phyloP scores from a whole-genome alignment of 2,888 invertebrate genomes.

The Heliconius sara region DNA sequence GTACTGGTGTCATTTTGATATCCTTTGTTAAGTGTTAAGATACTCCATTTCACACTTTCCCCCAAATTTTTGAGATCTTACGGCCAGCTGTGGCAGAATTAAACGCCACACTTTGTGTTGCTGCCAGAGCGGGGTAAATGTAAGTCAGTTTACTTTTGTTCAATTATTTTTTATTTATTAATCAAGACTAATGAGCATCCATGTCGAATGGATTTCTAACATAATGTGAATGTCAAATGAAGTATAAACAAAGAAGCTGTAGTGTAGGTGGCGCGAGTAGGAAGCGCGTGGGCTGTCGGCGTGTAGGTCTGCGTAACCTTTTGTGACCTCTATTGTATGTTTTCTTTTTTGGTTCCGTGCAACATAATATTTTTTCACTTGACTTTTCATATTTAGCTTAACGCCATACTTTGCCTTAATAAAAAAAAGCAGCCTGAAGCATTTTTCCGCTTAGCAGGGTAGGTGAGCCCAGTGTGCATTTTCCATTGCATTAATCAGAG shows the following conservation, averaged over 20 bases:
- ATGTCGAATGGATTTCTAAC: neutral
- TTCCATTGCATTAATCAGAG: no score
- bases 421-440: no score
- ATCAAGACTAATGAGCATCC: neutral
- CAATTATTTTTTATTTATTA: neutral
- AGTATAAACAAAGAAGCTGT: neutral
- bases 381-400: no score
- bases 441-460: no score
- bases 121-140: neutral
- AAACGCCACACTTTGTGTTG: neutral
- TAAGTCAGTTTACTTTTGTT: neutral
- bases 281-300: constrained; percentile 3
- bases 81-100: neutral
- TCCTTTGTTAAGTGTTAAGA: no score
- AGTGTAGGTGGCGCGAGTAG: neutral
- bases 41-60: neutral
- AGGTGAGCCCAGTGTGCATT: no score
- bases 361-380: no score
- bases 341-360: constrained; percentile 3
- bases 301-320: constrained; percentile 14
- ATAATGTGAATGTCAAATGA: neutral
- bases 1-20: no score
- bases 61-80: no score
- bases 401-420: no score
- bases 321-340: neutral